Conservation (phyloP, 2,113 vertebrate species). For the Psophia crepitans region DNA sequence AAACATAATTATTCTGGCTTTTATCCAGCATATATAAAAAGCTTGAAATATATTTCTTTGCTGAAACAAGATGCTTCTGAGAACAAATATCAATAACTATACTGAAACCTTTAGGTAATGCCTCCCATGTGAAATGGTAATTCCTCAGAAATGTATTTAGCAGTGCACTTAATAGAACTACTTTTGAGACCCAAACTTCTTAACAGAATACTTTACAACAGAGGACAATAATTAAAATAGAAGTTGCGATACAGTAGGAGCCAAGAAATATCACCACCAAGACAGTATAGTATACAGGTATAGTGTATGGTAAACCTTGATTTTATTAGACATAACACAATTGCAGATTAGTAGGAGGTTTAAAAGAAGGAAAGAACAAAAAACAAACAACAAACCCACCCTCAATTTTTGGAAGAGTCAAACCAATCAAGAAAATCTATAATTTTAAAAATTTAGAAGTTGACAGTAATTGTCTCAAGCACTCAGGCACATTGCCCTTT, state of each 20-base stretch:
- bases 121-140: neutral
- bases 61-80: neutral
- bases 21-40: neutral
- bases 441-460: conserved; percentile 65
- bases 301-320: neutral
- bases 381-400: neutral
- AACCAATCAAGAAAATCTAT: conserved; percentile 61
- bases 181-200: neutral
- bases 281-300: neutral
- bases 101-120: neutral
- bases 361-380: neutral
- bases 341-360: neutral
- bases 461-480: conserved; percentile 68
- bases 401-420: neutral
- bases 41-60: neutral
- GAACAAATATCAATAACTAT: neutral
- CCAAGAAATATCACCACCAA: neutral
- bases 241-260: neutral
- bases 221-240: neutral
- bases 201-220: neutral
- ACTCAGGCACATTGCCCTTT: conserved; percentile 53
- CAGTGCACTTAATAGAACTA: neutral
- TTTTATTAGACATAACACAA: neutral
- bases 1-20: conserved; percentile 20
- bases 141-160: neutral